phyloP scores from a whole-genome alignment of 1,140 invertebrate species.

The Piezodorus guildinii region DNA sequence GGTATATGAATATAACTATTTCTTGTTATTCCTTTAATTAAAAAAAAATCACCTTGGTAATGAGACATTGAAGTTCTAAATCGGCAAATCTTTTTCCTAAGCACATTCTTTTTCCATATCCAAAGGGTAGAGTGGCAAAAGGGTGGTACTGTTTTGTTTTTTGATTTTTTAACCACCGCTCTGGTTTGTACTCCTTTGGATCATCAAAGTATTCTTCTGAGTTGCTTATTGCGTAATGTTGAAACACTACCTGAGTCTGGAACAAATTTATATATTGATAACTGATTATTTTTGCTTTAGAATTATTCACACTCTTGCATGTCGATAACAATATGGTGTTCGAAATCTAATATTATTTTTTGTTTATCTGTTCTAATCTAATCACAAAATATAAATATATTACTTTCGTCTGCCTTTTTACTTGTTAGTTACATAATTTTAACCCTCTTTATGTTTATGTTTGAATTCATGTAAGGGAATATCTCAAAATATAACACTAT shows the following conservation, averaged over 20 bases:
- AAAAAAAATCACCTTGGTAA: slow-evolving; percentile 56
- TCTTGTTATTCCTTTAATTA: no score
- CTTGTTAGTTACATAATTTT: no score
- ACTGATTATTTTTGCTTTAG: not conserved
- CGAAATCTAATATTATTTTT: no score
- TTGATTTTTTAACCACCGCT: slow-evolving; percentile 54
- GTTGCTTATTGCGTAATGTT: slow-evolving; percentile 68
- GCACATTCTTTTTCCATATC: slow-evolving; percentile 70
- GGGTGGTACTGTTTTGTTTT: slow-evolving; percentile 30
- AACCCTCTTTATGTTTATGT: no score
- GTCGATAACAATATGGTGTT: no score
- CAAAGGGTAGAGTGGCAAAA: slow-evolving; percentile 68
- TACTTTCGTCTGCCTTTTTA: no score
- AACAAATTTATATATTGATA: slow-evolving; percentile 26
- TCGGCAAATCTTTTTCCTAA: slow-evolving; percentile 70
- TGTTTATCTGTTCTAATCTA: no score
- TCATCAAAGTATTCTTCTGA: slow-evolving; percentile 56
- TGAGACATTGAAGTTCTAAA: slow-evolving; percentile 60
- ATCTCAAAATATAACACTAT: no score
- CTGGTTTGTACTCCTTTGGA: slow-evolving; percentile 55
- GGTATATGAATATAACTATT: no score
- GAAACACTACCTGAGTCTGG: slow-evolving; percentile 70
- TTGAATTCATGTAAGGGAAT: no score
- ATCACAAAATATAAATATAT: no score
- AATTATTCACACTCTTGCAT: no score